phyloP scores from a whole-genome alignment of 1,140 invertebrate genomes.

The Temnothorax longispinosus region DNA sequence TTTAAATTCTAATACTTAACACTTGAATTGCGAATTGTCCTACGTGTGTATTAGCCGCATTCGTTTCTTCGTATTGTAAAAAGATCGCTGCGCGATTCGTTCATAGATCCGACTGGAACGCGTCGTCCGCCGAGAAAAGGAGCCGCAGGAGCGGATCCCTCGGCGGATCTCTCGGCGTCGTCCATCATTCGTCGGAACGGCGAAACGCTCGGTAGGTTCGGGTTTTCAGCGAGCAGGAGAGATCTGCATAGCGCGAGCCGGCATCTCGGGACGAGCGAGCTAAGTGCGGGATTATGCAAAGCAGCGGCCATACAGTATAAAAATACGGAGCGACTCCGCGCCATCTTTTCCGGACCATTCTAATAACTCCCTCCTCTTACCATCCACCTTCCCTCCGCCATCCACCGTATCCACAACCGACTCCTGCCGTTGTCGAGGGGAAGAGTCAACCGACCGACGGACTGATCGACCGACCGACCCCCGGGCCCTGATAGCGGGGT shows the following conservation, averaged over 20 bases:
- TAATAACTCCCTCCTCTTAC: slow-evolving; percentile 85
- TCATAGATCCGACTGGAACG: slow-evolving; percentile 20
- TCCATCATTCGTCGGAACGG: slow-evolving; percentile 81
- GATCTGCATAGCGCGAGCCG: slow-evolving; percentile 83
- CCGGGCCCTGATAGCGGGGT: not conserved
- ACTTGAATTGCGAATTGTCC: not conserved
- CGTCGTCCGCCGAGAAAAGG: slow-evolving; percentile 42
- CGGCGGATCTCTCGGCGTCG: slow-evolving; percentile 70
- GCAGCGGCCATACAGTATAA: slow-evolving; percentile 86
- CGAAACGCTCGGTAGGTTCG: slow-evolving; percentile 79
- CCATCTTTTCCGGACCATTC: slow-evolving; percentile 87
- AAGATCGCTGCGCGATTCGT: slow-evolving; percentile 20
- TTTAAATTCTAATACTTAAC: not conserved
- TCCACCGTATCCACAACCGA: slow-evolving; percentile 17
- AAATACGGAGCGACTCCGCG: slow-evolving; percentile 86
- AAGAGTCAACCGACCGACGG: slow-evolving; percentile 9
- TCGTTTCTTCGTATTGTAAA: not conserved
- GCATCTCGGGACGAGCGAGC: slow-evolving; percentile 85
- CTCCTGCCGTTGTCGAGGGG: slow-evolving; percentile 51
- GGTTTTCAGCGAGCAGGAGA: slow-evolving; percentile 76
- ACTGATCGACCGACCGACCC: not conserved
- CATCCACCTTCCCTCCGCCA: slow-evolving; percentile 66
- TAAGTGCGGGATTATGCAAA: slow-evolving; percentile 87
- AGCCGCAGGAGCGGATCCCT: slow-evolving; percentile 41
- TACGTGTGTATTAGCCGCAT: not conserved